Conservation (phyloP, 2,888 invertebrate species). For the Sinopyrophorus schimmeli region DNA sequence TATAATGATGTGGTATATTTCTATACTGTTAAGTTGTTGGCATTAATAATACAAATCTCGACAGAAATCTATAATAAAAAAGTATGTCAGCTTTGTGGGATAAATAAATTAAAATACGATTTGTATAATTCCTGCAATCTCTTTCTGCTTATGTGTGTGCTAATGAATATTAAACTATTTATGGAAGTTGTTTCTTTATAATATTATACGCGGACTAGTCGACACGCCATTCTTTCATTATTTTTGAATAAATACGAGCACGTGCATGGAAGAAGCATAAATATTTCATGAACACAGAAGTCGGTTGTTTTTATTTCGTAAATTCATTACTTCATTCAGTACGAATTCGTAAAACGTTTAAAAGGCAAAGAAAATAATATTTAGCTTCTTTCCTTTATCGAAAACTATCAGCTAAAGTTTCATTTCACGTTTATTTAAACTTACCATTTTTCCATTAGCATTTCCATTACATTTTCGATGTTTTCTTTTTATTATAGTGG, state of each 20-base stretch:
- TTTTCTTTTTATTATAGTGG: no score
- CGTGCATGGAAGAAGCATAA: conserved; percentile 6
- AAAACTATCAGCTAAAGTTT: conserved; percentile 2
- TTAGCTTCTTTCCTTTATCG: neutral
- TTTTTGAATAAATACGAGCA: conserved; percentile 10
- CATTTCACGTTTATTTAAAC: neutral
- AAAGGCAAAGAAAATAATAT: conserved; percentile 10
- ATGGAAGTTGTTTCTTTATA: conserved; percentile 13
- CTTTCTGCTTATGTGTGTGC: no score
- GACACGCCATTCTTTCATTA: conserved; percentile 16
- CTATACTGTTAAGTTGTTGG: no score
- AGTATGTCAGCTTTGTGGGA: no score
- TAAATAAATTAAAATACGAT: no score
- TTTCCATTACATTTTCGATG: no score
- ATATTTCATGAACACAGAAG: conserved; percentile 12
- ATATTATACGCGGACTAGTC: conserved; percentile 16
- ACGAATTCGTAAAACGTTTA: neutral
- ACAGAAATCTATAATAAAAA: no score
- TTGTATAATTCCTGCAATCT: no score
- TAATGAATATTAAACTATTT: conserved; percentile 13
- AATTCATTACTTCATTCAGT: no score
- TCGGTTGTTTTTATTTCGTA: conserved; percentile 8
- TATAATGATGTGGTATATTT: no score
- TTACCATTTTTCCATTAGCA: no score
- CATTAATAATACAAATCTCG: no score